phyloP scores from a whole-genome alignment of 2,888 invertebrate genomes.

The Plebejus argus region DNA sequence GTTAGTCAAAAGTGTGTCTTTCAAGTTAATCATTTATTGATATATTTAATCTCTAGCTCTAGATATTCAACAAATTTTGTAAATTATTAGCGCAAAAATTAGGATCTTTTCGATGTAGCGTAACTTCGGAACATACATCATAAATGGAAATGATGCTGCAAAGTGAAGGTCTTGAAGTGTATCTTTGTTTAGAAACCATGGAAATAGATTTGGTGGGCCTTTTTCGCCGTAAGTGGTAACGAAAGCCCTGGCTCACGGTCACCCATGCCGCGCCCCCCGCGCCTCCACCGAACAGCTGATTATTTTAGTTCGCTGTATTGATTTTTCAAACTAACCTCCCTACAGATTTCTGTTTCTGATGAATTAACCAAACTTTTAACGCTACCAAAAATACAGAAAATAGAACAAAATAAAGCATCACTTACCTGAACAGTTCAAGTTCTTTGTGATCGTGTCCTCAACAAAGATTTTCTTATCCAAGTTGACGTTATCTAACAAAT shows the following conservation, averaged over 20 bases:
- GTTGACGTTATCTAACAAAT: conserved; percentile 84
- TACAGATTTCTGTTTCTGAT: conserved; percentile 47
- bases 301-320: conserved; percentile 76
- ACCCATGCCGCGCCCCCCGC: conserved; percentile 61
- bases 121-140: neutral
- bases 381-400: conserved; percentile 41
- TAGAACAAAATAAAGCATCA: conserved; percentile 47
- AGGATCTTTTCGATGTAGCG: neutral
- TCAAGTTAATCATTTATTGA: neutral
- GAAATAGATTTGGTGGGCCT: neutral
- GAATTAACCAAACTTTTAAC: conserved; percentile 18
- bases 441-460: conserved; percentile 81
- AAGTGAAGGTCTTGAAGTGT: neutral
- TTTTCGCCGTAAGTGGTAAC: conserved; percentile 48
- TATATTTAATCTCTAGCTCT: neutral
- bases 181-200: conserved; percentile 8
- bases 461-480: conserved; percentile 73
- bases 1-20: neutral
- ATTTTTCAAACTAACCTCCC: conserved; percentile 75
- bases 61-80: neutral
- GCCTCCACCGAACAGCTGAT: conserved; percentile 78
- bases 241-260: conserved; percentile 69
- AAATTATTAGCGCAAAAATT: neutral
- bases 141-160: neutral
- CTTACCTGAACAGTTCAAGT: conserved; percentile 84